A percentile compares a stretch with the other conserved stretches of the same genome.
phyloP scores from a whole-genome alignment of 2,888 invertebrate genomes.

The Darwinula stevensoni region DNA sequence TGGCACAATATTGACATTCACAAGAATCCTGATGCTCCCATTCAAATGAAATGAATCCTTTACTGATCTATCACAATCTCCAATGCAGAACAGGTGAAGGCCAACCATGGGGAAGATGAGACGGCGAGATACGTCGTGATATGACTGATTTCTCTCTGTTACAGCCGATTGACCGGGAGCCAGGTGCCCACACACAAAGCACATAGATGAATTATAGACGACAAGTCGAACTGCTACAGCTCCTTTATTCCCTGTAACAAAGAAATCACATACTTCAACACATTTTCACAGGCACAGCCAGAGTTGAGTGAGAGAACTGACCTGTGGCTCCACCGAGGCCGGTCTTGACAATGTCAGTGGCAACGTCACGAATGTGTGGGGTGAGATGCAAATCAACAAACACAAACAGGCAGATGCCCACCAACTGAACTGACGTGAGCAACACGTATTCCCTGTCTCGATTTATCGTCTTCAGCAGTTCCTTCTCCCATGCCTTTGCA shows the following conservation, averaged over 20 bases:
- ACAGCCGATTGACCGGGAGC: conserved; percentile 86
- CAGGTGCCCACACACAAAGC: conserved; percentile 96
- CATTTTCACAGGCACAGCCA: background rate
- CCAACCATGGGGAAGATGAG: conserved; percentile 50
- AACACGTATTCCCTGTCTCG: conserved; percentile 63
- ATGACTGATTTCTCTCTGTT: conserved; percentile 14
- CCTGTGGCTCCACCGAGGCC: conserved; percentile 88
- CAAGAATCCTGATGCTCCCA: too few species aligned
- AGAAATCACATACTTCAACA: too few species aligned
- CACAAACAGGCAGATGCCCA: conserved; percentile 87
- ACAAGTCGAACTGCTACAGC: conserved; percentile 63
- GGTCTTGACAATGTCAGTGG: conserved; percentile 85
- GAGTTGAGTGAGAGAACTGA: conserved; percentile 8
- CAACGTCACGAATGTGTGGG: conserved; percentile 66
- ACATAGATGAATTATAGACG: conserved; percentile 68
- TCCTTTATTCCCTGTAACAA: conserved; percentile 64
- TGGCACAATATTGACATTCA: too few species aligned
- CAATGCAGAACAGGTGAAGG: too few species aligned
- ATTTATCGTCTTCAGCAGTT: conserved; percentile 65
- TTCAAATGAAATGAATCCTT: too few species aligned
- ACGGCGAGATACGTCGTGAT: background rate
- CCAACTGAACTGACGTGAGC: conserved; percentile 74
- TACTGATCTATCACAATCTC: too few species aligned
- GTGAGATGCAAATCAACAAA: conserved; percentile 70
- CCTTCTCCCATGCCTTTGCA: conserved; percentile 79